A percentile compares a stretch with the other conserved stretches of the same genome.
phyloP scores from a whole-genome alignment of 2,113 vertebrate genomes.

The Chloropsis hardwickii region DNA sequence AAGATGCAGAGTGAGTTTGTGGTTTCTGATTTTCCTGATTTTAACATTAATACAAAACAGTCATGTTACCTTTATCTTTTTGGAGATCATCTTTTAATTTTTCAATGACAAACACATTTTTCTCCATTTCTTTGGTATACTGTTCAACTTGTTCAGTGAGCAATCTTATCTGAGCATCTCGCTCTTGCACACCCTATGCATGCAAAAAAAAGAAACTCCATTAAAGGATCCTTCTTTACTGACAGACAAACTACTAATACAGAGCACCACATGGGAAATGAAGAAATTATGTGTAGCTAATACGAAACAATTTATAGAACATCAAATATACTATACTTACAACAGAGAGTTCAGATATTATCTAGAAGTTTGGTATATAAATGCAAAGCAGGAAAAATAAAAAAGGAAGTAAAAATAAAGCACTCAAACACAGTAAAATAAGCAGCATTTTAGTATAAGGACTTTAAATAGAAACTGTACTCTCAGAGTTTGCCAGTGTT shows the following conservation, averaged over 20 bases:
- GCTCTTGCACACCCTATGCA: conserved; percentile 85
- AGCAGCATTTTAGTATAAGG: not conserved
- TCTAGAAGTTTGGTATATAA: conserved; percentile 66
- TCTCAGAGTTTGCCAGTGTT: not conserved
- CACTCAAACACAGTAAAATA: not conserved
- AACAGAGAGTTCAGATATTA: conserved; percentile 78
- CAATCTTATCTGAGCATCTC: conserved; percentile 89
- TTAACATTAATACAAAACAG: not conserved
- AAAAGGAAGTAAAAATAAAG: conserved; percentile 6
- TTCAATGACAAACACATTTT: conserved; percentile 82
- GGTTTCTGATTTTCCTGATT: not conserved
- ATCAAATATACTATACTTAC: conserved; percentile 67
- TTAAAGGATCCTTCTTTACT: not conserved
- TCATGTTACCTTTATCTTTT: conserved; percentile 80
- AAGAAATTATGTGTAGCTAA: not conserved
- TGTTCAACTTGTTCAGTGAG: conserved; percentile 89
- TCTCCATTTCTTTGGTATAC: conserved; percentile 92
- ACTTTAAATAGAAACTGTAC: not conserved
- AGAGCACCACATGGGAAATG: not conserved
- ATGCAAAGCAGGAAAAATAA: conserved; percentile 38
- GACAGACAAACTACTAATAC: not conserved
- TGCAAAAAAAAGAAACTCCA: not conserved
- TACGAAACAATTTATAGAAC: not conserved
- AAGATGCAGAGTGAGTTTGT: not conserved
- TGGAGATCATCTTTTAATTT: conserved; percentile 82